Evolutionary conservation across 2,797 vertebrate genomes (phyloP), one percentile per base, ranked within the genome.

Genomic region (Uromys caudimaculatus): DNA sequence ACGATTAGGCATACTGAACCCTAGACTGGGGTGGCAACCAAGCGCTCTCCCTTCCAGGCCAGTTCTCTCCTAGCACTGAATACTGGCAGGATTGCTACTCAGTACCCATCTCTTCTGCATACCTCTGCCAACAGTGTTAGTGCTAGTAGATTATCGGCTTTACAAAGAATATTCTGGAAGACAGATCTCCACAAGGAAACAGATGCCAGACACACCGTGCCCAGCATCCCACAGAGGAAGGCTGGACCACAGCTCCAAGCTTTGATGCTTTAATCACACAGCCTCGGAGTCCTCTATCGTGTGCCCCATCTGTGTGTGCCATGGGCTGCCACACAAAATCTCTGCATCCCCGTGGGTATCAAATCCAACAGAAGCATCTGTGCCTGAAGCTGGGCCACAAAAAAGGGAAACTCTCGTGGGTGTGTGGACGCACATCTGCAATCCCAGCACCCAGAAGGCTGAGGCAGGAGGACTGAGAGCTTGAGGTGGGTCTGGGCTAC

Each of bases 281-380:
- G 47, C 7, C 24, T 56, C 14, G 0, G 17, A 14, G 56, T 58
- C 54, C 29, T 41, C 62, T 38, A 9, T 0, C 0, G 0, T 4
- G 14, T 3, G 32, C 29, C 2, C 11, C 3, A 5, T 35, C 16
- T 14, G 1, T 0, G 50, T 0, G 0, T 17, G 1, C 2, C 7
- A 54, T 35, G 47, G 35, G 21, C 73, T n/a, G 8, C 38, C 2
- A 1, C 4, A 50, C 77, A 29, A 44, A 35, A 13, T 1, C 12
- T 77, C 77, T 41, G 1, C 0, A 0, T 35, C 12, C 0, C 52
- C 24, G 3, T 8, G n/a, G 1, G 23, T 1, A 24, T 35, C 9
- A 19, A 35, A 54, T 3, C 73, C 83, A 82, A 6, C 58, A 64
- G 0, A 0, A 77, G n/a, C 27, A 47, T 24, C 47, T n/a, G 9